Evolutionary conservation across 2,888 invertebrate species (phyloP), one percentile per base, ranked within the genome.

Genomic region (Cataglyphis albicans): DNA sequence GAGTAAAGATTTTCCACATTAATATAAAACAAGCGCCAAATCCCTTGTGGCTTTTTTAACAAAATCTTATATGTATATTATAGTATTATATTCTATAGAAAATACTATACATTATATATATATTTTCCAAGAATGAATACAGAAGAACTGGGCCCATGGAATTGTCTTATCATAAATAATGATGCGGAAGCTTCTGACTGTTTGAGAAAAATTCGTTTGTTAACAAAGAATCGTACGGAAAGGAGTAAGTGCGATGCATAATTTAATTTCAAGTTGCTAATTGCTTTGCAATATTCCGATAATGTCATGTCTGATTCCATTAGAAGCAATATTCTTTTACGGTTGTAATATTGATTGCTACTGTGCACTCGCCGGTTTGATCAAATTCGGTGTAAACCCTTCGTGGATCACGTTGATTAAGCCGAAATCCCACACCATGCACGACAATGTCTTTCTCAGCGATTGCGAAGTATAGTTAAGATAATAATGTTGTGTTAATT

Each of bases 331-430:
- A 7, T 93, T 98, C 2, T 96, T 98, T 0, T 97, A 97, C 91
- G 98, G 98, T 0, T 95, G 95, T 25, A 95, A 95, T 48, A 93
- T 97, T 68, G 96, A 97, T 88, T 96, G 96, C 0, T 97, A 96
- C 90, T 96, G 96, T 87, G 97, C 97, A 89, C 90, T 98, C 10
- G 95, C 96, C 25, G 96, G 96, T 0, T 94, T 98, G 48, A 89
- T 97, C 15, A 95, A 96, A 48, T 94, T 95, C 84, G 96, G 96
- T 1, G 92, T 97, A 0, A 93, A 95, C 0, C 95, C 96, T 0
- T 91, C 95, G 5, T 95, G 95, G 89, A 96, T 97, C 18, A 93
- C 95, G 4, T 95, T 97, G 72, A 95, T 97, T 0, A 96, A 96
- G 88, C 95, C 96, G 0, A 96, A 80, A 63, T 1, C 63, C 10